Conservation (phyloP, 1,140 invertebrate genomes). For the Doryteuthis pealeii region DNA sequence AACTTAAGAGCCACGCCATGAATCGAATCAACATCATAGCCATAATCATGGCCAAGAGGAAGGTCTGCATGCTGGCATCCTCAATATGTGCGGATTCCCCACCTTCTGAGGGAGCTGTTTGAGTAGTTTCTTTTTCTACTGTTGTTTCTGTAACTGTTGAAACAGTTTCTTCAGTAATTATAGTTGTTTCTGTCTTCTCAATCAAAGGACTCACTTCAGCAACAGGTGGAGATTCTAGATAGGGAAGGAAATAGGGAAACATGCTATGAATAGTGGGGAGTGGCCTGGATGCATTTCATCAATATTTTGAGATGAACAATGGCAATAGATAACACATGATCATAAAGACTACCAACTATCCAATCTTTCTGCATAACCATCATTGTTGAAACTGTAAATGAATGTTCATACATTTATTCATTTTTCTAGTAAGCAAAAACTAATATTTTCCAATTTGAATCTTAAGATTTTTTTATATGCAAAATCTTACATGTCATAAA, state of each 20-base stretch:
- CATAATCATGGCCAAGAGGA: constrained; percentile 35
- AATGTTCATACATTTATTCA: too few species aligned
- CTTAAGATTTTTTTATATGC: too few species aligned
- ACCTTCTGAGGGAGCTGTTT: constrained; percentile 31
- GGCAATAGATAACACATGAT: too few species aligned
- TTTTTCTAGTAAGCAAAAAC: too few species aligned
- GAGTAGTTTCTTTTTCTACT: constrained; percentile 10
- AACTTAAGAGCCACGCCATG: constrained; percentile 38
- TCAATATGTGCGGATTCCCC: constrained; percentile 37
- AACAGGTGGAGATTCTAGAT: not conserved
- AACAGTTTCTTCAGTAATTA: constrained; percentile 23
- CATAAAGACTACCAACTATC: too few species aligned
- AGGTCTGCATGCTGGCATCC: constrained; percentile 44
- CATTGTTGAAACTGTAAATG: too few species aligned
- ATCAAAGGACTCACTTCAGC: constrained; percentile 4
- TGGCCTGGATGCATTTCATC: too few species aligned
- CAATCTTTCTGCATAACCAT: too few species aligned
- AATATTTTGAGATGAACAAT: too few species aligned
- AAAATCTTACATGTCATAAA: too few species aligned
- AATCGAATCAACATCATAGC: constrained; percentile 32
- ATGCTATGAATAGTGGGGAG: too few species aligned
- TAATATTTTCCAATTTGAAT: too few species aligned
- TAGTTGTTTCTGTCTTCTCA: not conserved
- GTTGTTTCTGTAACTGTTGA: constrained; percentile 22
- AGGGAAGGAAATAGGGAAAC: not conserved